Evolutionary conservation across 2,797 vertebrate genomes (phyloP), one percentile per base, ranked within the genome.

Genomic region (Thaleichthys pacificus): DNA sequence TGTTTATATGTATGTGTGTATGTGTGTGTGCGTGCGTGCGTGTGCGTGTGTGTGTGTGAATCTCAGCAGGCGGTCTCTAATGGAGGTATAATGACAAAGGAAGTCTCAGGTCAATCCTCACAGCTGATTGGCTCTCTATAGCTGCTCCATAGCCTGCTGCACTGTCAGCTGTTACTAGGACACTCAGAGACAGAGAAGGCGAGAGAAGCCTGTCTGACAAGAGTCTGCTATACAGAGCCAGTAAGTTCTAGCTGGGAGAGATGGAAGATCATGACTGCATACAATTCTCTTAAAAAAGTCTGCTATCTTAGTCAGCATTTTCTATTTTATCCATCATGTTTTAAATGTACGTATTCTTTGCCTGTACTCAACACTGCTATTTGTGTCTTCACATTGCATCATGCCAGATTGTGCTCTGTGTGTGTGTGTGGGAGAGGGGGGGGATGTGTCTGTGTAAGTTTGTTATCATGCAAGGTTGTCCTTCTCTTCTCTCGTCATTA

Each of bases 391-490:
- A 17, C 0, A 15, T 75, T 81, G 71, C 72, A 69, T 83, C 71
- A 80, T 67, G 30, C 73, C 71, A 68, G 68, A 76, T 82, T 54
- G 63, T 5, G 15, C 72, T 35, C 38, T n/a, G 28, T 38, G 28
- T 35, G 9, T 32, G 30, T 42, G 63, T 67, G 42, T 67, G 47
- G 4, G 21, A 8, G 8, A 8, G 11, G 24, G n/a, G 8, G 2
- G 4, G 47, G n/a, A 5, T 57, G 56, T 57, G n/a, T 21, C n/a
- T 5, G 56, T 63, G 28, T 8, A 63, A 19, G 61, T 63, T 21
- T 66, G 11, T 54, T 77, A 69, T 71, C 32, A 60, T 70, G 66
- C 70, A 76, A 68, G 62, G 62, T 72, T 74, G 82, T 72, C 77
- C 68, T 30, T 62, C 57, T 62, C 63, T 68, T 80, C 24, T 21